Evolutionary conservation across 2,113 vertebrate genomes (phyloP).

Genomic region (Dipodomys ordii): DNA sequence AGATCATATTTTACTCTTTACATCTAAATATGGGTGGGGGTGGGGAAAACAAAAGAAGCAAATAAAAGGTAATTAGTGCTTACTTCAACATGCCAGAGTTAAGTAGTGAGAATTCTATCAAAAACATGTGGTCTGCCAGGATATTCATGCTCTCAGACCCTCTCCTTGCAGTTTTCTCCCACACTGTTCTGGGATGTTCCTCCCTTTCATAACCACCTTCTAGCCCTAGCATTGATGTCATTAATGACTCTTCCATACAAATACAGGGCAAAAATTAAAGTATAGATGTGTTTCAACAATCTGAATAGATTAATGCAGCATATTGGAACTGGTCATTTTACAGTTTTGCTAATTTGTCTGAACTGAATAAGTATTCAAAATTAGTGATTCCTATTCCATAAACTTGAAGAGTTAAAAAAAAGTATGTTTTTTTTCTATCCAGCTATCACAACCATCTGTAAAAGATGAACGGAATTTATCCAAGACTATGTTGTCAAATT

Average conservation of each 20-base stretch:
- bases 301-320: not conserved
- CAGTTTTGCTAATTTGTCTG: not conserved
- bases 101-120: not conserved
- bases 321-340: slow-evolving; percentile 40
- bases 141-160: not conserved
- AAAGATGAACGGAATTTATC: slow-evolving; percentile 8
- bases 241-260: not conserved
- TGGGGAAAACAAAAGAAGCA: slow-evolving; percentile 14
- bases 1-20: slow-evolving; percentile 36
- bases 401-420: not conserved
- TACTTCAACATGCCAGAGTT: not conserved
- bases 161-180: not conserved
- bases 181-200: not conserved
- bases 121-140: not conserved
- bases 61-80: slow-evolving; percentile 21
- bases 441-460: slow-evolving; percentile 18
- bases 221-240: not conserved
- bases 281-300: not conserved
- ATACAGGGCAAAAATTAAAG: slow-evolving; percentile 46
- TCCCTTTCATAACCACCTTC: not conserved
- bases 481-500: slow-evolving; percentile 34
- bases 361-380: slow-evolving; percentile 37
- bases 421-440: not conserved
- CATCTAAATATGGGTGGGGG: not conserved
- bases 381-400: not conserved